These are phyloP conservation scores for Oxyruncus cristatus DNA, from an alignment of 2,113 vertebrate genomes.

Conservation along the genomic window DNA sequence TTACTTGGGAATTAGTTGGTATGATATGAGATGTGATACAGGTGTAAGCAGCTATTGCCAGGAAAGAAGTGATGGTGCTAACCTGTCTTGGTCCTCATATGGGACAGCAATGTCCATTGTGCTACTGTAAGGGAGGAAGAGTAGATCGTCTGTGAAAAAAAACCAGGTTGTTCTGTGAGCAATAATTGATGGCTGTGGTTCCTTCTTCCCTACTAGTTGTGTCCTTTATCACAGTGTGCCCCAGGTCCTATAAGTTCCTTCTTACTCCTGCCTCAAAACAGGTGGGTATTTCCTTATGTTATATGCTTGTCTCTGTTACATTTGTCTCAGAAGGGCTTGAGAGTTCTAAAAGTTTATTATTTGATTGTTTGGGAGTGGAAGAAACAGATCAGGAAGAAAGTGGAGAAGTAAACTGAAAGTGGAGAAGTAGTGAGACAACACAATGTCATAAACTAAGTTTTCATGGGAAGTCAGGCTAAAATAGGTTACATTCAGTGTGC, in stretches of 20 bases:
- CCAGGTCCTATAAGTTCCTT: accelerated
- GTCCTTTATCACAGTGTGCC: background rate
- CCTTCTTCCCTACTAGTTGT: background rate
- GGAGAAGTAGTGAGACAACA: background rate
- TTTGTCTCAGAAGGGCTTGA: background rate
- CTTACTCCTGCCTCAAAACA: background rate
- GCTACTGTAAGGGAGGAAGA: background rate
- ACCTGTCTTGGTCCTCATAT: background rate
- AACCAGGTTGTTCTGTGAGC: background rate
- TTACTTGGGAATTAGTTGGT: background rate
- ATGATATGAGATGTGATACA: background rate
- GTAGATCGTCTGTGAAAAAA: background rate
- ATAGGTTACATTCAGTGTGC: background rate
- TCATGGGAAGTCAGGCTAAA: background rate
- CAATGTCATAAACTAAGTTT: background rate
- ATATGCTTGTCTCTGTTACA: background rate
- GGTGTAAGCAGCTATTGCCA: background rate
- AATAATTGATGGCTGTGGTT: background rate
- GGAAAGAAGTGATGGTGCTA: background rate
- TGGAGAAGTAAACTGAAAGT: background rate
- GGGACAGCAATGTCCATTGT: background rate
- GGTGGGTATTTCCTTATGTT: background rate
- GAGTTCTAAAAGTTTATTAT: background rate
- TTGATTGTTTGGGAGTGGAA: background rate
- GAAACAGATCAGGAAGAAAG: background rate